Base-by-base conservation (phyloP, 2,113 vertebrate genomes). In the Ahaetulla prasina region DNA sequence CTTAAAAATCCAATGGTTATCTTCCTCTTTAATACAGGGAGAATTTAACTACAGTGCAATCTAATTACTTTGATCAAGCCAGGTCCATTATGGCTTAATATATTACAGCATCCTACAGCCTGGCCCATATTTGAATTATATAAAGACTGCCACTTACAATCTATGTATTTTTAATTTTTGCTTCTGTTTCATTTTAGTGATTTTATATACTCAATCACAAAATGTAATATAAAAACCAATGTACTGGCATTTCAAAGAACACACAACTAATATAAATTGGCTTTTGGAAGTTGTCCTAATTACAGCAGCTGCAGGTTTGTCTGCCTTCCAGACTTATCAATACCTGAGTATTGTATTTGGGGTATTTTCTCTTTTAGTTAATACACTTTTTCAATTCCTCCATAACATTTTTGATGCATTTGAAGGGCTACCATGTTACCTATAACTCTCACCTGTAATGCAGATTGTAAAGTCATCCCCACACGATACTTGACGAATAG, bases 381-480 rank as follows among this genome's bases (percentile, higher is more conserved):
- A 90, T 94, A 85, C 0, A 0, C 57, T 74, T 90, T 84, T 93
- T 52, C 60, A 91, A 88, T 92, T 91, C 57, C 89, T 93, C 57
- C 25, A 0, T 8, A 90, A 87, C 0, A 91, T 11, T 93, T 8
- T 87, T 9, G 35, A 86, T 90, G 85, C 14, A n/a, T 10, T 85
- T 89, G 43, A 88, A 68, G 60, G 30, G 4, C 55, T 68, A n/a
- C 30, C 27, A 14, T 18, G 30, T 68, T n/a, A 14, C 2, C 30
- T 35, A 35, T 92, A 4, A 74, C 49, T 93, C 97, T 97, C 93
- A 99, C 99, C 99, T 0, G 99, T 99, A 93, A 99, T 96, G 91
- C 99, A 99, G 87, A 98, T 98, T 14, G 99, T 99, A 96, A 99
- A 99, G 94, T 99, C 99, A 45, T 98, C 98, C 23, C 99, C 99